Evolutionary conservation across 2,113 vertebrate genomes (phyloP).

Genomic region (Embiotoca jacksoni): DNA sequence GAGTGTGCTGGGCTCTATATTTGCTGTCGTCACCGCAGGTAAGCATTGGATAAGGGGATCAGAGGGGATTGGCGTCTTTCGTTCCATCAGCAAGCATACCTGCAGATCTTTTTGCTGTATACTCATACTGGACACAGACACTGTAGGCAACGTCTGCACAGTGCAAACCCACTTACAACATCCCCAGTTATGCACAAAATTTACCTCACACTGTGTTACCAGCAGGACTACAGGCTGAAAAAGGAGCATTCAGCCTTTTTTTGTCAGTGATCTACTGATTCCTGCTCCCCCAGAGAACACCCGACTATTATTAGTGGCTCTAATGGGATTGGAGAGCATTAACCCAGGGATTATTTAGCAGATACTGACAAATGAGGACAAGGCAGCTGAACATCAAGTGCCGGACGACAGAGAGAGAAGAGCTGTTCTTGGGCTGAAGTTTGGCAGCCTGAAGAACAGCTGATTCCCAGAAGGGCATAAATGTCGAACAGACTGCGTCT

Average conservation of each 20-base stretch:
- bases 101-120: conserved; percentile 1
- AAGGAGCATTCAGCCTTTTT: neutral
- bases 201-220: neutral
- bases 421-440: conserved; percentile 61
- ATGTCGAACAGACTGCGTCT: conserved; percentile 36
- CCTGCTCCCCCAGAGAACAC: conserved; percentile 52
- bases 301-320: conserved; percentile 74
- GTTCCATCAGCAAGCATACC: conserved; percentile 49
- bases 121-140: neutral
- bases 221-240: neutral
- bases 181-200: neutral
- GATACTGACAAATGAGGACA: conserved; percentile 71
- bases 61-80: conserved; percentile 82
- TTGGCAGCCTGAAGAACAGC: conserved; percentile 49
- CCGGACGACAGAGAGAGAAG: conserved; percentile 59
- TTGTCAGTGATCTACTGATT: conserved; percentile 57
- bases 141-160: neutral
- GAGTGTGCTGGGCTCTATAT: conserved; percentile 65
- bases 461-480: conserved; percentile 63
- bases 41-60: conserved; percentile 85
- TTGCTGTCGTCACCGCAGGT: conserved; percentile 78
- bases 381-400: conserved; percentile 68
- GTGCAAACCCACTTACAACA: neutral
- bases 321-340: conserved; percentile 76
- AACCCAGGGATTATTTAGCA: conserved; percentile 74